Conservation (phyloP, 30 jellyfish, hydroid and myxozoan genomes). For the Aurelia aurita region DNA sequence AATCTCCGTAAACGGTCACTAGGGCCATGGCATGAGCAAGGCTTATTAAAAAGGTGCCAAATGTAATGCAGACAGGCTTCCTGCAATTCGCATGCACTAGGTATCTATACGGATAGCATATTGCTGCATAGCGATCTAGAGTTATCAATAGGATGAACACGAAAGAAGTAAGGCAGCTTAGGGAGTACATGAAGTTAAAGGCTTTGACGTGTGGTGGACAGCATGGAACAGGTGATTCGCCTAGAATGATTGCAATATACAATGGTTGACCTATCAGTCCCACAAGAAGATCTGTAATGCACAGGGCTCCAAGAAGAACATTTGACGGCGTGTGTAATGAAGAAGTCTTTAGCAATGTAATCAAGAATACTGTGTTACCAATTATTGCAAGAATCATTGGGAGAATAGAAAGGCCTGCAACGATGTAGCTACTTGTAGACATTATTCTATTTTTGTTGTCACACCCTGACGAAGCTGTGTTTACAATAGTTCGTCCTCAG, state of each 20-base stretch:
- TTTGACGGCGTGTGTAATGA: slow-evolving; percentile 30
- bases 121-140: no score
- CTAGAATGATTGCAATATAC: neutral
- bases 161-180: neutral
- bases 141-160: no score
- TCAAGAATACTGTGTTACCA: slow-evolving; percentile 13
- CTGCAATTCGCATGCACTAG: neutral
- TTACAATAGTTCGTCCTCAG: no score
- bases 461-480: no score
- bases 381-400: neutral
- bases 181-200: neutral
- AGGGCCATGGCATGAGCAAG: no score
- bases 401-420: no score
- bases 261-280: slow-evolving; percentile 12
- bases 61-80: no score
- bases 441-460: no score
- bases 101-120: slow-evolving; percentile 4
- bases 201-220: neutral
- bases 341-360: slow-evolving; percentile 1
- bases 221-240: neutral
- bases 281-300: slow-evolving; percentile 5
- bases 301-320: neutral
- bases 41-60: no score
- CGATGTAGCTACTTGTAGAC: no score
- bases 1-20: no score